Evolutionary conservation across 2,888 invertebrate species (phyloP).

Genomic region (Agrotis puta): DNA sequence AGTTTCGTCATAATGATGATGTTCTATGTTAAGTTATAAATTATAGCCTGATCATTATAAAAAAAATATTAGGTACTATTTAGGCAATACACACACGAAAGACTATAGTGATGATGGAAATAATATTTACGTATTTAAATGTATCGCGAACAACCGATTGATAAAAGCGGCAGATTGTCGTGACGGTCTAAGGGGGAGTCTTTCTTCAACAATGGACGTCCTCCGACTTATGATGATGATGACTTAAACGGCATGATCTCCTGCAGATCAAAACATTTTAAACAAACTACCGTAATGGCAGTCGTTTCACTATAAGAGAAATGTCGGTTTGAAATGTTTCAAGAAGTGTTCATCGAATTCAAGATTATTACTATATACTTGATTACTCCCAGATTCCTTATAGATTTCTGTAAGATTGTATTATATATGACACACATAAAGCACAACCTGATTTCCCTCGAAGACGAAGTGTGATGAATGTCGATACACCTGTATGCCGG

Average conservation of each 20-base stretch:
- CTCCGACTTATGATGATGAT: too few species aligned
- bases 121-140: not conserved
- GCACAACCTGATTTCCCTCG: not conserved
- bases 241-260: too few species aligned
- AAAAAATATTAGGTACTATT: not conserved
- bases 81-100: not conserved
- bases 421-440: not conserved
- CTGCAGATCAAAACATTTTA: too few species aligned
- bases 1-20: not conserved
- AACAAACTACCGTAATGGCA: too few species aligned
- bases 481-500: constrained; percentile 34
- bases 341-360: not conserved
- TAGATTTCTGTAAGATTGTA: not conserved
- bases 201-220: too few species aligned
- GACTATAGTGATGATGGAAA: not conserved
- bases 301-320: not conserved
- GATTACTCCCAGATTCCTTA: not conserved
- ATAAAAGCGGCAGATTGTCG: too few species aligned
- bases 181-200: too few species aligned
- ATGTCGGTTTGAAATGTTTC: not conserved
- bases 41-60: not conserved
- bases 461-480: constrained; percentile 27
- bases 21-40: not conserved
- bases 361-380: not conserved
- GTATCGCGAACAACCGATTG: too few species aligned